Percentiles rank a stretch among this genome's conserved stretches.
These are phyloP conservation scores for Aplocera efformata DNA, from an alignment of 2,888 invertebrate species.

Conservation along the genomic window DNA sequence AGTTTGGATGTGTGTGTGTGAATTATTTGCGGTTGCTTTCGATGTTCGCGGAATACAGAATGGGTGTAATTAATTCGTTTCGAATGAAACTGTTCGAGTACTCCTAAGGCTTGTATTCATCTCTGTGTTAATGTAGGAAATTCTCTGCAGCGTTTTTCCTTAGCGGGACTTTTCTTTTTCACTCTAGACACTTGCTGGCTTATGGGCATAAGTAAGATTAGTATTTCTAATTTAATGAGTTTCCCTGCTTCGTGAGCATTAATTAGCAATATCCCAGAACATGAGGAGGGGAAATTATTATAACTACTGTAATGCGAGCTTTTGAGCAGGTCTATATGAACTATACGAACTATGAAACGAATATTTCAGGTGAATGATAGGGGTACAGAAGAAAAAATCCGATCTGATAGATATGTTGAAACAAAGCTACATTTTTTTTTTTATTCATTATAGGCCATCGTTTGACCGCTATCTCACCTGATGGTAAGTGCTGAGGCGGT, in stretches of 20 bases:
- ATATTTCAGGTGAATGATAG: no score
- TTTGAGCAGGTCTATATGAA: no score
- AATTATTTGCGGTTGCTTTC: slow-evolving; percentile 63
- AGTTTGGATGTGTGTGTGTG: slow-evolving; percentile 44
- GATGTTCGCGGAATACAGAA: slow-evolving; percentile 68
- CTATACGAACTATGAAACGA: no score
- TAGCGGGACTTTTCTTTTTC: slow-evolving; percentile 1
- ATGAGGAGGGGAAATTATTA: slow-evolving; percentile 1
- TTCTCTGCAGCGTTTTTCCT: slow-evolving; percentile 7
- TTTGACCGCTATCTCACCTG: no score
- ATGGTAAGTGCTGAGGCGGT: no score
- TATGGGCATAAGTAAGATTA: slow-evolving; percentile 13
- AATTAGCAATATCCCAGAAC: slow-evolving; percentile 10
- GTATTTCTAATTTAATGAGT: slow-evolving; percentile 22
- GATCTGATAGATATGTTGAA: no score
- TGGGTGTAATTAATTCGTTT: slow-evolving; percentile 71
- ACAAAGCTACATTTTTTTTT: no score
- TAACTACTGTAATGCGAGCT: no score
- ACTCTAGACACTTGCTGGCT: slow-evolving; percentile 8
- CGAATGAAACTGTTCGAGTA: slow-evolving; percentile 48
- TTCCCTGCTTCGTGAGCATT: slow-evolving; percentile 12
- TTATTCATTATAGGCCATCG: no score
- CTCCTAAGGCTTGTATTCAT: slow-evolving; percentile 27
- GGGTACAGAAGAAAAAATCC: no score
- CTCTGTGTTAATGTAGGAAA: slow-evolving; percentile 2